These are phyloP conservation scores for Micrastur ruficollis DNA, from an alignment of 2,797 vertebrate genomes.

Conservation along the genomic window DNA sequence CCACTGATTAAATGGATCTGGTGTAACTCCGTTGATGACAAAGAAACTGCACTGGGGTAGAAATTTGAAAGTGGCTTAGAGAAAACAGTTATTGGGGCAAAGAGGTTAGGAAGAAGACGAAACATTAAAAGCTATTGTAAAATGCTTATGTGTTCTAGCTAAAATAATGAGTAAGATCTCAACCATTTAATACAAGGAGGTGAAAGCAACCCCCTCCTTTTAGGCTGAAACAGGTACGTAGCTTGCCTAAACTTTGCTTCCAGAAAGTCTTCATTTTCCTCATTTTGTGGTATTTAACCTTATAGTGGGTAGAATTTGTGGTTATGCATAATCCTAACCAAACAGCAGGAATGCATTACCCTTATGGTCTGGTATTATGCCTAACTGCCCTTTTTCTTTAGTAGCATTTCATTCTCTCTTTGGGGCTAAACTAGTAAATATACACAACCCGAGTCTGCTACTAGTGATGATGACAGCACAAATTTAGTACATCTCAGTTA, in stretches of 20 bases:
- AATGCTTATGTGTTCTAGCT: neutral
- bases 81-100: neutral
- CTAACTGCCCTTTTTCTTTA: neutral
- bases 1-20: neutral
- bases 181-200: neutral
- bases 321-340: neutral
- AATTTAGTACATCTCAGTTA: neutral
- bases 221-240: neutral
- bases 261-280: neutral
- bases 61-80: neutral
- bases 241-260: neutral
- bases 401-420: neutral
- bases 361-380: neutral
- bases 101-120: neutral
- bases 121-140: neutral
- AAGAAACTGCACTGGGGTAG: neutral
- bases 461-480: neutral
- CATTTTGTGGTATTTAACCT: neutral
- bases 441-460: neutral
- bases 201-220: neutral
- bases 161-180: neutral
- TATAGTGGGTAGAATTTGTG: neutral
- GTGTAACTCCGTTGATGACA: neutral
- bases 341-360: neutral
- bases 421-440: neutral